phyloP scores from a whole-genome alignment of 2,888 invertebrate genomes.

The Diarsia dahlii region DNA sequence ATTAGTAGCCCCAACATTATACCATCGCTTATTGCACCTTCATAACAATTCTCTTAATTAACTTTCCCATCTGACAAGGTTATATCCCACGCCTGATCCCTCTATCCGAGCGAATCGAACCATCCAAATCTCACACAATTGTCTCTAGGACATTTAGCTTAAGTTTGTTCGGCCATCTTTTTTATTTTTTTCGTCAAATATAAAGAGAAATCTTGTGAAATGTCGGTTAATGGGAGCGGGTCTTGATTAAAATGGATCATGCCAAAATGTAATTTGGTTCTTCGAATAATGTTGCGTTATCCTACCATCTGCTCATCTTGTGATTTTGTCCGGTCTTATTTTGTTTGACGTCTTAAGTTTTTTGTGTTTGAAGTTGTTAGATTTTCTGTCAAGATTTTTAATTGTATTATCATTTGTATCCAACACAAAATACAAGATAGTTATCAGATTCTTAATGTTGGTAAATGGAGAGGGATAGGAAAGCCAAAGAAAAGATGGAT shows the following conservation, averaged over 20 bases:
- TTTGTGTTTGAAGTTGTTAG: constrained; percentile 1
- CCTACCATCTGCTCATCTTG: constrained; percentile 19
- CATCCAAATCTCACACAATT: constrained; percentile 54
- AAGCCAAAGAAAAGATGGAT: too few species aligned
- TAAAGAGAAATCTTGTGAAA: constrained; percentile 63
- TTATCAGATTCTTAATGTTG: too few species aligned
- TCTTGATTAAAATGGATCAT: constrained; percentile 74
- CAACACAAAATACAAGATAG: neutral
- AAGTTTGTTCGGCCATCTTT: constrained; percentile 35
- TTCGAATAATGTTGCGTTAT: constrained; percentile 65
- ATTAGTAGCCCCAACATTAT: constrained; percentile 41
- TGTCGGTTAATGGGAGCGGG: constrained; percentile 64
- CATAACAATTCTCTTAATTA: constrained; percentile 54
- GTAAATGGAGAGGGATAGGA: too few species aligned
- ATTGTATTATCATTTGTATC: neutral
- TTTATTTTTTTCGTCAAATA: constrained; percentile 67
- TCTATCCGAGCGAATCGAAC: constrained; percentile 43
- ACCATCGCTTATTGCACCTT: constrained; percentile 40
- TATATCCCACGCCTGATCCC: constrained; percentile 32
- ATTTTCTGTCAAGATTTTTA: neutral
- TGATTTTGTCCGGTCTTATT: constrained; percentile 15
- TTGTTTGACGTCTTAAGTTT: neutral
- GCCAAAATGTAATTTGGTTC: constrained; percentile 66
- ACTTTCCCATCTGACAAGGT: constrained; percentile 41
- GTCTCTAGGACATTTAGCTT: constrained; percentile 41